A percentile compares a stretch with the other conserved stretches of the same genome.
These are phyloP conservation scores for Camarhynchus parvulus DNA, from an alignment of 2,113 vertebrate species.

Conservation along the genomic window DNA sequence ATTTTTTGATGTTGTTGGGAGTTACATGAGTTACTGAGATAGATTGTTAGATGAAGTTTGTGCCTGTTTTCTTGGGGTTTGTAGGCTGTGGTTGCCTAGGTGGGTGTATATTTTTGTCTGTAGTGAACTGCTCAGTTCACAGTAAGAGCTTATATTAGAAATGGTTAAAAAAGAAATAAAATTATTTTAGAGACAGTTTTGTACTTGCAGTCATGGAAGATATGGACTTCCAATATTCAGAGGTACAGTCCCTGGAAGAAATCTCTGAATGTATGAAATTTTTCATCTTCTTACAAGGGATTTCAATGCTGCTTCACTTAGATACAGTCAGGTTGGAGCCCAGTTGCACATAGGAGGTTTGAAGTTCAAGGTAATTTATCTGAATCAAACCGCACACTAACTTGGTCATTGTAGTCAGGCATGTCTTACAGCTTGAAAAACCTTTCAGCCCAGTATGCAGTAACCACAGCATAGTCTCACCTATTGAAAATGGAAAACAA, in stretches of 20 bases:
- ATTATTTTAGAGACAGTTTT: neutral
- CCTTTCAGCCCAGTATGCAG: neutral
- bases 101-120: neutral
- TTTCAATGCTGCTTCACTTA: neutral
- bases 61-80: neutral
- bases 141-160: neutral
- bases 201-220: neutral
- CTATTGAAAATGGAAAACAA: conserved; percentile 14
- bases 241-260: neutral
- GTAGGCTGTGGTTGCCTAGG: neutral
- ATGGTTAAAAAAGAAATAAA: neutral
- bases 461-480: neutral
- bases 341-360: neutral
- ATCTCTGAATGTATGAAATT: neutral
- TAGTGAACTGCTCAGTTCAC: neutral
- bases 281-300: neutral
- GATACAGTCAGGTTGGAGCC: neutral
- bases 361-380: conserved; percentile 32
- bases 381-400: neutral
- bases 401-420: neutral
- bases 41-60: neutral
- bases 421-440: neutral
- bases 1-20: neutral
- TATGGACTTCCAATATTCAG: neutral
- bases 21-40: neutral